Evolutionary conservation across 2,113 vertebrate species (phyloP).

Genomic region (Capreolus pygargus): DNA sequence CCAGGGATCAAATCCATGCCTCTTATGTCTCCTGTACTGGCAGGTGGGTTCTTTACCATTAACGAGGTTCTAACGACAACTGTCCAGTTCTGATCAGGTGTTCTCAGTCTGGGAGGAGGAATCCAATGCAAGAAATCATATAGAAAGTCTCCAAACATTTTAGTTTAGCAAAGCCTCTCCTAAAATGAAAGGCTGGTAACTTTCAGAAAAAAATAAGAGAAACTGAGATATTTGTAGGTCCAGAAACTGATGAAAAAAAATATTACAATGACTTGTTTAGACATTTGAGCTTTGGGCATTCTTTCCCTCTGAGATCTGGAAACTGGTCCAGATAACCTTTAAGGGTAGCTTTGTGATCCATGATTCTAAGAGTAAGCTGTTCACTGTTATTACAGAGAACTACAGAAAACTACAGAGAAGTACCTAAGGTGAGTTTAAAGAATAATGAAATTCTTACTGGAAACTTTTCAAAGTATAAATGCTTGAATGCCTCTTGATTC

Average conservation of each 20-base stretch:
- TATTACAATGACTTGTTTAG: neutral
- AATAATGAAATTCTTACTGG: slow-evolving; percentile 85
- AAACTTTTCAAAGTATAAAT: slow-evolving; percentile 94
- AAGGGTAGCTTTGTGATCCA: neutral
- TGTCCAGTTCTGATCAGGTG: neutral
- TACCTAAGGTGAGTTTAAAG: neutral
- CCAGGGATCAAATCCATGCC: neutral
- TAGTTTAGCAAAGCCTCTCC: neutral
- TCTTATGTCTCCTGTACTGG: neutral
- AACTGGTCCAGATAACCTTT: neutral
- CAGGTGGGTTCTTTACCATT: neutral
- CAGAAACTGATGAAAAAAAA: neutral
- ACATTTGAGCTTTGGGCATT: neutral
- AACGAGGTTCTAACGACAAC: neutral
- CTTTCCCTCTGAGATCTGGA: neutral
- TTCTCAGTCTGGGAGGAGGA: neutral
- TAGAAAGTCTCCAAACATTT: neutral
- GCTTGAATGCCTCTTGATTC: slow-evolving; percentile 88
- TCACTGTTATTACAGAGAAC: neutral
- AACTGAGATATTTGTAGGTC: neutral
- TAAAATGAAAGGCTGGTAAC: neutral
- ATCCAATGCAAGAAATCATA: neutral
- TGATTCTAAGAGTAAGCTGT: neutral
- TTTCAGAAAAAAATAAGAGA: neutral
- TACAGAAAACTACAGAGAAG: neutral